Base-by-base conservation (phyloP, 2,797 vertebrate species). In the Tauraco hartlaubi region DNA sequence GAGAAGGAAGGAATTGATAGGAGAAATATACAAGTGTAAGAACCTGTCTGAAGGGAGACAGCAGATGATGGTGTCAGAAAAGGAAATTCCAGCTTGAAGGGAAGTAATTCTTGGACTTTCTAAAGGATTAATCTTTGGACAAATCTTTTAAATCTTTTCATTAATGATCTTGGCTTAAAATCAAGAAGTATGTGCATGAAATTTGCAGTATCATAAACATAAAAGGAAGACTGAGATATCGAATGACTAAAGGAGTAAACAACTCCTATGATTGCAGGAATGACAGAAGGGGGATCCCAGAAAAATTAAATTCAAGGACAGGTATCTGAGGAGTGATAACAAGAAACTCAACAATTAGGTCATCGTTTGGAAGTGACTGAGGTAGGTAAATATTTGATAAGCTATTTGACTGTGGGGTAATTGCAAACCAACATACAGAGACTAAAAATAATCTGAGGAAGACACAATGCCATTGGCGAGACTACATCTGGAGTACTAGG, bases 121-220 rank as follows among this genome's bases (percentile, higher is more conserved):
- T 73, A 9, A 71, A 43, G 18, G 21, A 55, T 51, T 71, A 63
- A 31, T 33, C 6, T 88, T 71, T 73, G n/a, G 23, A 71, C 3
- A 29, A 61, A n/a, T 5, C 9, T 63, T 90, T 76, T 9, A 35
- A 91, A 58, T 61, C 56, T 21, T 81, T 61, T 78, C 15, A 37
- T 75, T 37, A 49, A 31, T 56, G 5, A 68, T 41, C n/a, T 84
- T 63, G 29, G 19, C 23, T 85, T 74, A 83, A 90, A 88, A 25
- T 6, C 25, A 83, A 26, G 31, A 29, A 59, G 3, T 46, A 5
- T 0, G 1, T 29, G 4, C 6, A 22, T 63, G 15, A 69, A 74
- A 63, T 46, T 25, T 46, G 3, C 15, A 54, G 18, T 19, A 62
- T 25, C n/a, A 71, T 44, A 62, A 85, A 66, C 25, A 62, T 26